Evolutionary conservation across 2,888 invertebrate genomes (phyloP), one percentile per base, ranked within the genome.

Genomic region (Escarpia spicata): DNA sequence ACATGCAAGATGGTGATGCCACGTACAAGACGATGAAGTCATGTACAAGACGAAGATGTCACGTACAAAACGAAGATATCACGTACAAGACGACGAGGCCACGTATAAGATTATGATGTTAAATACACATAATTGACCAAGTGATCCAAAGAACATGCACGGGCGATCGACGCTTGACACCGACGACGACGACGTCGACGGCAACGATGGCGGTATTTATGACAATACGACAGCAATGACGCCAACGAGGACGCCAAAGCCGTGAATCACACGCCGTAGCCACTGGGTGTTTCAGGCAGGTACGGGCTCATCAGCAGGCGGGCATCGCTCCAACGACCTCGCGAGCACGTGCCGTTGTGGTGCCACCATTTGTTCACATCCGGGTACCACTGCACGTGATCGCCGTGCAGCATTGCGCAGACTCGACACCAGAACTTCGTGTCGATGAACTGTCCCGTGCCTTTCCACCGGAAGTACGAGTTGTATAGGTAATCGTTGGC

Each of bases 391-490:
- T 92, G 31, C 91, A 19, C 37, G 89, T 92, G 92, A 43, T 94
- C 93, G 89, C 93, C 93, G 75, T 94, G 94, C 31, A 96, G 93
- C 95, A 96, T 94, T 52, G 98, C 98, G 96, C 98, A 99, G 93
- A 99, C 97, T 90, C 98, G 97, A 96, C 98, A 99, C 98, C 98
- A 98, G 97, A 98, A 99, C 96, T 98, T 98, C 43, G 99, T 99
- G 97, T 99, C 99, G 95, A 99, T 98, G 96, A 99, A 99, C 96
- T 98, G 98, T 1, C 99, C 99, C 0, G 98, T 98, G 92, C 98
- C 98, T 97, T 98, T 98, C 98, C 98, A 99, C 95, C 97, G 97
- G 96, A 99, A 99, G 96, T 99, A 99, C 52, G 98, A 98, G 96
- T 99, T 99, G 96, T 99, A 99, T 2, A 98, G 97, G 91, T 97